A percentile compares a stretch with the other conserved stretches of the same genome.
Conservation (phyloP, 1,140 invertebrate genomes). For the Berghia stephanieae region DNA sequence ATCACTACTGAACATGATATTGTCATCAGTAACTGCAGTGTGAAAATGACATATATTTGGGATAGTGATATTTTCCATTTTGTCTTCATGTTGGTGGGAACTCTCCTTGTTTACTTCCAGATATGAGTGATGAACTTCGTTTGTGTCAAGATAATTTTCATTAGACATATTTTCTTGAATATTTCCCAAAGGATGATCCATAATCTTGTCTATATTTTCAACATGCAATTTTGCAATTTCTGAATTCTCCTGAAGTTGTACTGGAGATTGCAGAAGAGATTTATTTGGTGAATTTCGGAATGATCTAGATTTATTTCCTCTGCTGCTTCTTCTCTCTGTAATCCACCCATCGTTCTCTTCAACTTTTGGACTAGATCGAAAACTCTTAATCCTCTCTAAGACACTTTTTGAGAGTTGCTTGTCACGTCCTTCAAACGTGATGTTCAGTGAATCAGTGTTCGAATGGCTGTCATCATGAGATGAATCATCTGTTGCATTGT, state of each 20-base stretch:
- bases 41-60: too few species aligned
- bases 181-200: background rate
- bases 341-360: slow-evolving; percentile 29
- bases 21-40: too few species aligned
- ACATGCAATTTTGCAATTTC: background rate
- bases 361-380: slow-evolving; percentile 27
- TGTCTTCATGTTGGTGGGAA: background rate
- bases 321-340: slow-evolving; percentile 26
- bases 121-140: background rate
- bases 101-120: background rate
- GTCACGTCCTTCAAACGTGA: too few species aligned
- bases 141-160: too few species aligned
- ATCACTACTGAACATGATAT: too few species aligned
- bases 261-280: background rate
- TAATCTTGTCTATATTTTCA: background rate
- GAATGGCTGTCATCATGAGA: too few species aligned
- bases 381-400: slow-evolving; percentile 16
- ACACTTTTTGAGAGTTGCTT: background rate
- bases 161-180: too few species aligned
- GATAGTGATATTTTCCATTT: too few species aligned
- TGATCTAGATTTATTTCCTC: slow-evolving; percentile 1
- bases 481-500: too few species aligned
- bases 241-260: background rate
- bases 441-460: too few species aligned
- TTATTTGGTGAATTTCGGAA: background rate